A percentile compares a stretch with the other conserved stretches of the same genome.
Evolutionary conservation across 2,113 vertebrate genomes (phyloP).

Genomic region (Sceloporus undulatus): DNA sequence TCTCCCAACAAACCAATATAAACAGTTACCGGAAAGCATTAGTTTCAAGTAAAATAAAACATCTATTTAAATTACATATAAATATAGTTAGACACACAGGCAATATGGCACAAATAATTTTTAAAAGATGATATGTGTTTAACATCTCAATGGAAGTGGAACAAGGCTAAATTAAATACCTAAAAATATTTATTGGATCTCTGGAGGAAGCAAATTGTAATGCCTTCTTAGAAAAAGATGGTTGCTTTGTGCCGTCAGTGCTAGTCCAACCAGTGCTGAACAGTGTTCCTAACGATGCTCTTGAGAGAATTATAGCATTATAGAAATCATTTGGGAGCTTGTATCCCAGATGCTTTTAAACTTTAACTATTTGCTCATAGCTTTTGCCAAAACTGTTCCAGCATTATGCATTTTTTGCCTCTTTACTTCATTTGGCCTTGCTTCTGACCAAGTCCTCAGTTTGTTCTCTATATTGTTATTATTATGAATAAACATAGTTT

Average conservation of each 20-base stretch:
- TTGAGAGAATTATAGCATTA: slow-evolving; percentile 58
- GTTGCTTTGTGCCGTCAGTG: slow-evolving; percentile 60
- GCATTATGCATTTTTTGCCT: slow-evolving; percentile 21
- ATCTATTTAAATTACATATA: slow-evolving; percentile 65
- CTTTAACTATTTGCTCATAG: slow-evolving; percentile 66
- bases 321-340: slow-evolving; percentile 68
- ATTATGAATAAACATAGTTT: background rate
- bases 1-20: slow-evolving; percentile 43
- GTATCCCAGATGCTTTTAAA: slow-evolving; percentile 44
- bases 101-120: slow-evolving; percentile 58
- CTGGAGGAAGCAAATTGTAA: slow-evolving; percentile 61
- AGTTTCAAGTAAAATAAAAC: slow-evolving; percentile 64
- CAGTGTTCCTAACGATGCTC: slow-evolving; percentile 46
- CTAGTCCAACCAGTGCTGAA: slow-evolving; percentile 46
- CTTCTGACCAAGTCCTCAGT: background rate
- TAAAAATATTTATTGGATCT: slow-evolving; percentile 61
- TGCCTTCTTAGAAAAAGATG: slow-evolving; percentile 57
- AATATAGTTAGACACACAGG: slow-evolving; percentile 62
- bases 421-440: slow-evolving; percentile 32
- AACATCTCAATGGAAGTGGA: slow-evolving; percentile 53
- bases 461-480: background rate
- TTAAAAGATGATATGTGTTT: slow-evolving; percentile 14
- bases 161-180: slow-evolving; percentile 51
- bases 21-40: slow-evolving; percentile 56
- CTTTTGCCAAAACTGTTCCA: slow-evolving; percentile 11